Evolutionary conservation across 2,113 vertebrate genomes (phyloP), one percentile per base, ranked within the genome.

Genomic region (Pogonocichla stellata): DNA sequence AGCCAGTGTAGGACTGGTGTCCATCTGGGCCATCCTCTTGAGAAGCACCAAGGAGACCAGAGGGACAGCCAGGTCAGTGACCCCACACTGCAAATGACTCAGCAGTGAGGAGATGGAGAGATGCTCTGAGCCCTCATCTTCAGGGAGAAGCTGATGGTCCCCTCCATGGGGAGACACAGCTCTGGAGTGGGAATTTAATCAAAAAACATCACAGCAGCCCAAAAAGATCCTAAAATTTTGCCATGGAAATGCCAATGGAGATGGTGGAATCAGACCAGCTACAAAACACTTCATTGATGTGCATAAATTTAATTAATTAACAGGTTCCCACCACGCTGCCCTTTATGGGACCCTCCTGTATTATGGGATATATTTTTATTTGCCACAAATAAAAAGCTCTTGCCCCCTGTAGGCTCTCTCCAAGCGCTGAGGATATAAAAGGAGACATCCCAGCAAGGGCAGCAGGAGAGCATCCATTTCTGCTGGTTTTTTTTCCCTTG

Each of bases 351-450:
- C 53, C 48, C 75, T 82, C 67, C 57, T 77, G 51, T 60, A 8
- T 57, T 70, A 43, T 7, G 45, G 61, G 51, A 57, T 47, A 9
- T 14, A 25, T 33, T 56, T 58, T 74, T 38, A 71, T 88, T 85
- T 54, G 23, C 38, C 26, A 4, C 38, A 80, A 67, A 93, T 78
- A 56, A 93, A 94, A 86, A 2, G 7, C 25, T 80, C 62, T 85
- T 95, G 77, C 80, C 89, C 84, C 92, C 83, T 77, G 71, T 88
- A 50, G 10, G 38, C n/a, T 42, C 45, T 36, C 18, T 78, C 18
- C 69, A 51, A 28, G 6, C 7, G 20, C 64, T 60, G 62, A 33
- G 62, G 45, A 15, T 23, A 25, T n/a, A 33, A 86, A 86, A 1
- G 9, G 57, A 86, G 33, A 62, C 5, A 45, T 25, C 8, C 50